phyloP scores from a whole-genome alignment of 2,888 invertebrate genomes.

The Sinodicranocentrus sp. region DNA sequence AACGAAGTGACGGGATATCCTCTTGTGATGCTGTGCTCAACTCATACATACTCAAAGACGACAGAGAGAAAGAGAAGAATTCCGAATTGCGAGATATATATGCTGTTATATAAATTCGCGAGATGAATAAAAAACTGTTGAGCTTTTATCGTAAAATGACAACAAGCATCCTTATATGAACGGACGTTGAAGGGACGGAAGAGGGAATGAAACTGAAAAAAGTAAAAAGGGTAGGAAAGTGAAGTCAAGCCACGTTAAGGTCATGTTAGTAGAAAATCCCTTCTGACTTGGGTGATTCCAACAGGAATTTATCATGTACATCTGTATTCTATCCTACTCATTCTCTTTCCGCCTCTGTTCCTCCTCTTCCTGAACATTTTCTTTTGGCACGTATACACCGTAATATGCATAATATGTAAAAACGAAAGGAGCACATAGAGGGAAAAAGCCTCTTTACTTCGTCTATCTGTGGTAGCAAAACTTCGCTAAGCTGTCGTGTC shows the following conservation, averaged over 20 bases:
- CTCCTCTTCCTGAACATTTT: not conserved
- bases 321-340: constrained; percentile 31
- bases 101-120: too few species aligned
- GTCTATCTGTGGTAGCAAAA: too few species aligned
- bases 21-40: too few species aligned
- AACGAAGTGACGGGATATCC: too few species aligned
- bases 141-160: not conserved
- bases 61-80: constrained; percentile 8
- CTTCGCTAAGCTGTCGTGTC: too few species aligned
- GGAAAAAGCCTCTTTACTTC: not conserved
- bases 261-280: constrained; percentile 53
- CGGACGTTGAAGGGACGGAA: not conserved
- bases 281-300: constrained; percentile 39
- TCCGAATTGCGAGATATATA: too few species aligned
- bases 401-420: not conserved
- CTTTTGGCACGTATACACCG: not conserved
- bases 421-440: not conserved
- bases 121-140: constrained; percentile 5
- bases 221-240: constrained; percentile 27
- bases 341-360: not conserved
- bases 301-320: constrained; percentile 33
- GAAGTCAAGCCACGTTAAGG: constrained; percentile 53
- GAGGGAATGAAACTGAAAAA: constrained; percentile 28
- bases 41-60: too few species aligned
- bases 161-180: too few species aligned